A percentile compares a stretch with the other conserved stretches of the same genome.
These are phyloP conservation scores for Toxotes chatareus DNA, from an alignment of 2,113 vertebrate species.

Conservation along the genomic window DNA sequence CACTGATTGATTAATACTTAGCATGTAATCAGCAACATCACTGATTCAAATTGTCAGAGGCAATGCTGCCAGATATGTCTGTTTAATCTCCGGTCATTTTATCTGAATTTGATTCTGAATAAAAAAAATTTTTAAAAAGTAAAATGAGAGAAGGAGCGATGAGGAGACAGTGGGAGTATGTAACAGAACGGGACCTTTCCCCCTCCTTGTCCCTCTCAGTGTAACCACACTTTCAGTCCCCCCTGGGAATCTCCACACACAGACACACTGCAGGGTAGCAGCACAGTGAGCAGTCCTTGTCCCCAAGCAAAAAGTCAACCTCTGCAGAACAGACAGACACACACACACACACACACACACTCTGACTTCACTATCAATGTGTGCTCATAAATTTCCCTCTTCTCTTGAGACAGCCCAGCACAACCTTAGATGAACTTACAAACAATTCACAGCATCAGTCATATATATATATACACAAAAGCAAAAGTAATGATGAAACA, in stretches of 20 bases:
- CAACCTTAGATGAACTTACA: slow-evolving; percentile 17
- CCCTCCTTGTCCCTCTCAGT: slow-evolving; percentile 33
- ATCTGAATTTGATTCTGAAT: background rate
- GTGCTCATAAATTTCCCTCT: slow-evolving; percentile 19
- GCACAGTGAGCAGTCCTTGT: slow-evolving; percentile 46
- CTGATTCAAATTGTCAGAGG: background rate
- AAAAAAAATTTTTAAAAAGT: background rate
- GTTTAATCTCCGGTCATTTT: no score
- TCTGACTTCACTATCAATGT: slow-evolving; percentile 7
- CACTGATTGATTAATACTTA: background rate
- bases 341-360: slow-evolving; percentile 20
- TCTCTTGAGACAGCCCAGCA: background rate
- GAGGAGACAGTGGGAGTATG: slow-evolving; percentile 1
- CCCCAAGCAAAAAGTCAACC: slow-evolving; percentile 46
- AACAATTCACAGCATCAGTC: slow-evolving; percentile 10
- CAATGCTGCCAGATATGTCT: background rate
- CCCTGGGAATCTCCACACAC: slow-evolving; percentile 37
- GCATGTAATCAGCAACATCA: slow-evolving; percentile 17
- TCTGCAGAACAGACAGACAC: slow-evolving; percentile 40
- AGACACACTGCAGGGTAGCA: slow-evolving; percentile 48
- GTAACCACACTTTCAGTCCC: slow-evolving; percentile 46
- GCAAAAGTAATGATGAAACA: background rate
- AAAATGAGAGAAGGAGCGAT: background rate
- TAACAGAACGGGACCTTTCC: slow-evolving; percentile 1
- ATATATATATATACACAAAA: background rate